phyloP scores from a whole-genome alignment of 2,113 vertebrate species.

The Protomyctophum bolini region DNA sequence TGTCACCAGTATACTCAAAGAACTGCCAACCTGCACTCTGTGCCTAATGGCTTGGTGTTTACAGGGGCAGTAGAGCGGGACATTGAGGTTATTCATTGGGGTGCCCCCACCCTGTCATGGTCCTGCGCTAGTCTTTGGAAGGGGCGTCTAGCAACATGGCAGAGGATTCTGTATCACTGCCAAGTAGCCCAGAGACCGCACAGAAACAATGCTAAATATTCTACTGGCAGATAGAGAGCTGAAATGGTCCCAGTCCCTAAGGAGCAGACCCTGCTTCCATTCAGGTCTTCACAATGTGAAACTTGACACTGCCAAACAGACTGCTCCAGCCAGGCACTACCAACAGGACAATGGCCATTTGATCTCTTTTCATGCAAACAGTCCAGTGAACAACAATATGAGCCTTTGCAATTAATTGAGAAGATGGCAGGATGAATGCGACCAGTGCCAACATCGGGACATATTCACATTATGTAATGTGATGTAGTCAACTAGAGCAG shows the following conservation, averaged over 20 bases:
- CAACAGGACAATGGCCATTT: constrained; percentile 55
- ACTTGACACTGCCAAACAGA: constrained; percentile 68
- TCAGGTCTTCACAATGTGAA: constrained; percentile 66
- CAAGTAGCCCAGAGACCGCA: constrained; percentile 63
- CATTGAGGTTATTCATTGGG: constrained; percentile 59
- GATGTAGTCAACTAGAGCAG: too few species aligned
- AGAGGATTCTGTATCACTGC: constrained; percentile 54
- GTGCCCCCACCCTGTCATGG: constrained; percentile 54
- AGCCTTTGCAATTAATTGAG: constrained; percentile 54
- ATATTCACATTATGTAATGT: too few species aligned
- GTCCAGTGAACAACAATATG: constrained; percentile 48
- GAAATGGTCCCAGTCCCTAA: constrained; percentile 51
- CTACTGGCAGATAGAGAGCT: constrained; percentile 64
- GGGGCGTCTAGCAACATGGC: constrained; percentile 21
- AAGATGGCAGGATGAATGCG: constrained; percentile 11
- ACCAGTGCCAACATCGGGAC: constrained; percentile 17
- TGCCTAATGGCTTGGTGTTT: constrained; percentile 50
- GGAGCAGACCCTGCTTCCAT: constrained; percentile 56
- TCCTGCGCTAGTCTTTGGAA: constrained; percentile 53
- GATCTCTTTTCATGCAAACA: constrained; percentile 52
- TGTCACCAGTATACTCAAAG: constrained; percentile 19
- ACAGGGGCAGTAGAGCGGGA: constrained; percentile 60
- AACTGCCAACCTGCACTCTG: constrained; percentile 34
- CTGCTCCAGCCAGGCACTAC: constrained; percentile 38
- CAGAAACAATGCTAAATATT: constrained; percentile 69